Conservation (phyloP, 2,797 vertebrate genomes). For the Amblyopsis hoosieri region DNA sequence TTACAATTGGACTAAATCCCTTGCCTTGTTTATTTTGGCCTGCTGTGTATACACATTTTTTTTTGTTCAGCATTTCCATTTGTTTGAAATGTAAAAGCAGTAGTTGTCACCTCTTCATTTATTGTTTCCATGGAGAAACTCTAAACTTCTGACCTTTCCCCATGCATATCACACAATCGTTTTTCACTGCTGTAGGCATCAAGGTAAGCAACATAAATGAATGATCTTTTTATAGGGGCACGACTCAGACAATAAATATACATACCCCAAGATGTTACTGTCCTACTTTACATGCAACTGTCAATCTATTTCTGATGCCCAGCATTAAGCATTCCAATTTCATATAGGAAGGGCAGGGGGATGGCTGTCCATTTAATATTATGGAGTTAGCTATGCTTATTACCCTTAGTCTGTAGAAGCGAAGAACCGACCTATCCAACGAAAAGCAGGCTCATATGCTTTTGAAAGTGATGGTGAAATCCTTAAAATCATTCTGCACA, state of each 20-base stretch:
- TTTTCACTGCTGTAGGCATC: not conserved
- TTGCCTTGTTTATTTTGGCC: not conserved
- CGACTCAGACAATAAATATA: not conserved
- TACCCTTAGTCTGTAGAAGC: conserved; percentile 1
- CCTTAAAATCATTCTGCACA: not conserved
- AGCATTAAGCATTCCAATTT: not conserved
- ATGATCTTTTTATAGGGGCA: not conserved
- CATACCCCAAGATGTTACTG: not conserved
- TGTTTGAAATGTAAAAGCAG: conserved; percentile 4
- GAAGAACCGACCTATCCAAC: not conserved
- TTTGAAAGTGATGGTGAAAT: not conserved
- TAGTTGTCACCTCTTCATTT: conserved; percentile 10
- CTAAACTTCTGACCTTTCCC: conserved; percentile 11
- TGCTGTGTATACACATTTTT: not conserved
- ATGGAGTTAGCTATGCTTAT: conserved; percentile 10
- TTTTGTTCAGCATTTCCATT: conserved; percentile 2
- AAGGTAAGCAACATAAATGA: not conserved
- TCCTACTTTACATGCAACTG: not conserved
- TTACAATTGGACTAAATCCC: no score
- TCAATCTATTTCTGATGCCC: not conserved
- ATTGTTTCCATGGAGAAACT: not conserved
- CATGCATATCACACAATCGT: not conserved
- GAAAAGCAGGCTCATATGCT: not conserved
- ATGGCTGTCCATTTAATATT: conserved; percentile 1
- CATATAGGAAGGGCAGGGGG: not conserved